Base-by-base conservation (phyloP, 2,113 vertebrate species). In the Corythornis madagascariensis region DNA sequence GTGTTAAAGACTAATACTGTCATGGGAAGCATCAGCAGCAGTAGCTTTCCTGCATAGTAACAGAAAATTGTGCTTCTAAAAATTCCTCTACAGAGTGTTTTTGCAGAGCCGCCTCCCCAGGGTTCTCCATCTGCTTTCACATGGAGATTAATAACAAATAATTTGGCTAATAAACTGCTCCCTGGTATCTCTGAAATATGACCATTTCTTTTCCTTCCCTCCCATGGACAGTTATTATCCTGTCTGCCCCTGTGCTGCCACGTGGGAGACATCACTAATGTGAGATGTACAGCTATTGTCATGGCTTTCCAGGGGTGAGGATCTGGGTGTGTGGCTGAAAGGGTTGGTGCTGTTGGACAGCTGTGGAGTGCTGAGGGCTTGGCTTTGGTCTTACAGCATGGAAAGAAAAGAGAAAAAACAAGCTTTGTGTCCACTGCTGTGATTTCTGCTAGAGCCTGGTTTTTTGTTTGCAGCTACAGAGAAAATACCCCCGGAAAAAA, bases 11-110 rank as follows among this genome's bases (percentile, higher is more conserved):
- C 64, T 92, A 83, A 77, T 67, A 43, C 43, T 92, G 89, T 87
- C 74, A 76, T 31, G 26, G 75, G 86, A 94, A 91, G 56, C 7
- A 1, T 80, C 72, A 89, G 75, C 72, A 89, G 71, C 74, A 60
- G 35, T 48, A 73, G 71, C 60, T 92, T 95, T 94, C 84, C 87
- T 95, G 90, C 96, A 90, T 84, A 90, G 95, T 95, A 96, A 96
- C 92, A 95, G 92, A 86, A 70, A 74, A 95, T 20, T 59, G 4
- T 76, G 83, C 50, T 96, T 72, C 96, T 95, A 96, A 96, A 96
- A 95, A 95, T 96, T 94, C 45, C 91, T 86, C 81, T 61, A 67
- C 35, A 18, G 70, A 74, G 70, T 95, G 31, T 78, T 96, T 94
- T 76, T 93, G 53, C 82, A 77, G 85, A 92, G 40, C 64, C 0